Base-by-base conservation (phyloP, 1,140 invertebrate genomes). In the Zaprionus camerounensis region DNA sequence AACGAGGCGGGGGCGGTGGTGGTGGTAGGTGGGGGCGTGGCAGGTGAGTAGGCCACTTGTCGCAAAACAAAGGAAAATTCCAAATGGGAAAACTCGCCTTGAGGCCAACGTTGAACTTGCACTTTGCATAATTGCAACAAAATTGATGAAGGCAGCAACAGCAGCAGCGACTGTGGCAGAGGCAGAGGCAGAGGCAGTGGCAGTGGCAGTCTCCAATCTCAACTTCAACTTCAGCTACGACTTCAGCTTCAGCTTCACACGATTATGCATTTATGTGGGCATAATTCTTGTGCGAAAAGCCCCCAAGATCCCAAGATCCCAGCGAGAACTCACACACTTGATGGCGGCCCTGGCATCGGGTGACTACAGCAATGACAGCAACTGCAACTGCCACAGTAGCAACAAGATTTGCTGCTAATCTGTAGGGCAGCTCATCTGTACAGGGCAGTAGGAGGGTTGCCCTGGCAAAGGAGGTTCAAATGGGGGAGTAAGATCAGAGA, bases 51-150 rank as follows among this genome's bases (percentile, higher is more conserved):
- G 28, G 44, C 65, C 31, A 58, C 15, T 26, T 69, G 7, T 12
- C 20, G 34, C 20, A 12, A 51, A 56, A 69, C 22, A 62, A 36
- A 69, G 31, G 28, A 20, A 51, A 51, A 69, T 36, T 58, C 17
- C 22, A 46, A 41, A 57, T 38, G 63, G 56, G 55, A 69, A 57
- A 38, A 41, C 12, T 58, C 26, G 63, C 80, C 76, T 81, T 82
- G 76, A 51, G 36, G 74, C 76, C 76, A 58, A 61, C 84, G 81
- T 81, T 87, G 84, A 87, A 87, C 84, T 87, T 87, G 84, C 85
- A 87, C 84, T 87, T 88, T 90, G 84, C 84, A 90, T 88, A 87
- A 87, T 87, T 88, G 83, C 80, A 80, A 38, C 20, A 44, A 55
- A 41, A 55, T 9, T 38, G 9, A 11, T 24, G 22, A 28, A 61